phyloP scores from a whole-genome alignment of 2,113 vertebrate genomes.

The Damaliscus lunatus region DNA sequence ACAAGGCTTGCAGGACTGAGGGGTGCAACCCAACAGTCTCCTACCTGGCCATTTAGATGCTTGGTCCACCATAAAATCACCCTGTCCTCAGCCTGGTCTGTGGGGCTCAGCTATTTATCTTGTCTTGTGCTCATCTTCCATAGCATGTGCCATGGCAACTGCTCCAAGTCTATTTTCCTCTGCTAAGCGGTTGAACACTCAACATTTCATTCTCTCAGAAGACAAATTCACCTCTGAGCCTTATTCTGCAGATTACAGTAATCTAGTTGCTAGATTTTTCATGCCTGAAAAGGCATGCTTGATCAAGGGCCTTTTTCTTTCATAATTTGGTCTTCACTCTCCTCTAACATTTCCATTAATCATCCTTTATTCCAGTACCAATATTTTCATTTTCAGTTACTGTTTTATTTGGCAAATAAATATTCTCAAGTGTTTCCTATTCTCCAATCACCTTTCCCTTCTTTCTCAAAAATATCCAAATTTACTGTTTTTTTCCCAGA shows the following conservation, averaged over 20 bases:
- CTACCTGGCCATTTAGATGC: background rate
- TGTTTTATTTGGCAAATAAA: background rate
- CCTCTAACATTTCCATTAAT: background rate
- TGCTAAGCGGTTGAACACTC: background rate
- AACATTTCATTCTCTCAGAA: background rate
- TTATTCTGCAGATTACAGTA: background rate
- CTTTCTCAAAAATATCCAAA: background rate
- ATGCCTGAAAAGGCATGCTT: background rate
- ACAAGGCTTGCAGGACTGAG: background rate
- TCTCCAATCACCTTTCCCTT: background rate
- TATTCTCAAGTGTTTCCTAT: background rate
- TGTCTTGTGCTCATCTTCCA: background rate
- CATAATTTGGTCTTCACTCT: background rate
- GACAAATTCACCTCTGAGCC: background rate
- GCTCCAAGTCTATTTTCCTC: background rate
- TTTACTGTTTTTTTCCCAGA: background rate
- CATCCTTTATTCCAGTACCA: background rate
- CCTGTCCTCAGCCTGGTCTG: background rate
- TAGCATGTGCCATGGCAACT: background rate
- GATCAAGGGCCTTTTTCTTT: background rate
- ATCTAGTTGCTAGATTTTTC: background rate
- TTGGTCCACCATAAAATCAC: background rate
- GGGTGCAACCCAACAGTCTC: background rate
- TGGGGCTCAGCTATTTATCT: background rate
- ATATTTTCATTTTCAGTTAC: background rate